Percentiles rank a stretch among this genome's conserved stretches.
These are phyloP conservation scores for Philereme vetulata DNA, from an alignment of 2,888 invertebrate species.

Conservation along the genomic window DNA sequence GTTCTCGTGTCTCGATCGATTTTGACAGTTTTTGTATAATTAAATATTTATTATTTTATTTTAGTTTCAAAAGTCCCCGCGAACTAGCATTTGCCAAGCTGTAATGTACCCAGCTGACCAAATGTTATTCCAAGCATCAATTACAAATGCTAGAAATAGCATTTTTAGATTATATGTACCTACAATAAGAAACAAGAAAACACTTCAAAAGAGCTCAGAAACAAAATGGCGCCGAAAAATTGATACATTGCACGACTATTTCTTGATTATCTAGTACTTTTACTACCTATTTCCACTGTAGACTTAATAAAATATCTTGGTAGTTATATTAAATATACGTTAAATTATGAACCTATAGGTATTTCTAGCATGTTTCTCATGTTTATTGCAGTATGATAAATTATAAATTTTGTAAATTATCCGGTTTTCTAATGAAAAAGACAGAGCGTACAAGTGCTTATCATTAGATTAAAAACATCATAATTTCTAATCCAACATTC, in stretches of 20 bases:
- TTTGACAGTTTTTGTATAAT: too few relatives aligned
- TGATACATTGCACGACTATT: background rate
- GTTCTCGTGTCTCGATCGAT: too few relatives aligned
- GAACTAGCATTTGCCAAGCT: background rate
- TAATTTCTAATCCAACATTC: constrained; percentile 58
- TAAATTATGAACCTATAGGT: too few relatives aligned
- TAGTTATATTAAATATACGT: too few relatives aligned
- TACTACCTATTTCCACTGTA: constrained; percentile 8
- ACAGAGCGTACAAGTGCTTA: constrained; percentile 75
- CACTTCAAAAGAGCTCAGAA: constrained; percentile 29
- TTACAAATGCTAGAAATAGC: background rate
- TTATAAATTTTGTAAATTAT: background rate
- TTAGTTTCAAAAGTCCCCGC: background rate
- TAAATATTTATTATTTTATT: too few relatives aligned
- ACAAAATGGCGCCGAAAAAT: constrained; percentile 10
- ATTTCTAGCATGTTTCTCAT: constrained; percentile 6
- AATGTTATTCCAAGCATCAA: background rate
- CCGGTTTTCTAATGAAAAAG: constrained; percentile 53
- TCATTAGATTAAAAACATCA: constrained; percentile 56
- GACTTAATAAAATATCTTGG: background rate
- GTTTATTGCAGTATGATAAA: constrained; percentile 1
- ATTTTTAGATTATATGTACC: constrained; percentile 18
- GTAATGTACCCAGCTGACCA: too few relatives aligned
- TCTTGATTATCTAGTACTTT: background rate
- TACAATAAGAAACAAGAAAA: constrained; percentile 28